phyloP scores from a whole-genome alignment of 2,888 invertebrate species.

The Pterostichus madidus region DNA sequence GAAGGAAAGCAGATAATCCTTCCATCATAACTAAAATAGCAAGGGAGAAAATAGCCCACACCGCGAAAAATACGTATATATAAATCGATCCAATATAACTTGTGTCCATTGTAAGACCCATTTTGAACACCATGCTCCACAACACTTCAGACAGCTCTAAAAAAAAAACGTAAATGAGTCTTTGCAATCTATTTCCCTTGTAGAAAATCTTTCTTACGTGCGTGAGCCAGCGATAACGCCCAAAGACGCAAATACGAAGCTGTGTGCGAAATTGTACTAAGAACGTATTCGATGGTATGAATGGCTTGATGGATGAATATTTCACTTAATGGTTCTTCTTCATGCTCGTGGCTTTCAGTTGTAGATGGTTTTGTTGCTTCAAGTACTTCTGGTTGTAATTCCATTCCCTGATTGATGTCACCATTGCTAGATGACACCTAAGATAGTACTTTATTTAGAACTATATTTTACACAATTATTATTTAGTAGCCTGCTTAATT shows the following conservation, averaged over 20 bases:
- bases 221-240: slow-evolving; percentile 97
- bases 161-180: slow-evolving; percentile 46
- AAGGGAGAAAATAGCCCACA: slow-evolving; percentile 90
- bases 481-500: no score
- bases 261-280: slow-evolving; percentile 97
- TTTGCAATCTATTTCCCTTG: no score
- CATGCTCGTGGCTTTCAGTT: slow-evolving; percentile 75
- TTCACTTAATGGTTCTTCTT: slow-evolving; percentile 87
- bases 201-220: slow-evolving; percentile 83
- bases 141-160: slow-evolving; percentile 90
- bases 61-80: slow-evolving; percentile 84
- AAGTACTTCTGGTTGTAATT: slow-evolving; percentile 79
- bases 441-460: slow-evolving; percentile 32
- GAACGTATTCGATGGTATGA: slow-evolving; percentile 97
- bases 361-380: slow-evolving; percentile 76
- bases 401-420: slow-evolving; percentile 84
- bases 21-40: slow-evolving; percentile 94
- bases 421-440: slow-evolving; percentile 79
- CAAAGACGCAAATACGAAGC: slow-evolving; percentile 97
- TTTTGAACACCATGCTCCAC: slow-evolving; percentile 84
- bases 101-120: slow-evolving; percentile 68
- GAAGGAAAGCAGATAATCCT: slow-evolving; percentile 93
- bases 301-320: slow-evolving; percentile 96
- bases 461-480: no score
- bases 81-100: slow-evolving; percentile 78